Evolutionary conservation across 2,113 vertebrate species (phyloP).

Genomic region (Leptodactylus fuscus): DNA sequence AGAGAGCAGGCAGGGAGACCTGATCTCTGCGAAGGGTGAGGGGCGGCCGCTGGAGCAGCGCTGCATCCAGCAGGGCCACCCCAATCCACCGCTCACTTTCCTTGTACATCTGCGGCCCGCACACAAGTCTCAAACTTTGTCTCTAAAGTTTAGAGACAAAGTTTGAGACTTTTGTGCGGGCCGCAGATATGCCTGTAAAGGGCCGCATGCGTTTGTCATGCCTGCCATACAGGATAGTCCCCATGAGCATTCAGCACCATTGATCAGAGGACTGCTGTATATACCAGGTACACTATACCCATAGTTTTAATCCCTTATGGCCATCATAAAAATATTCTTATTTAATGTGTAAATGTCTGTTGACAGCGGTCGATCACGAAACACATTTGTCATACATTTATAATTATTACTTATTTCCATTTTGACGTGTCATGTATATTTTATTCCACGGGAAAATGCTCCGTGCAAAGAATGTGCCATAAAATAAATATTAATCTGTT

Average conservation of each 20-base stretch:
- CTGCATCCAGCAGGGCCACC: no score
- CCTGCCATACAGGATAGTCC: neutral
- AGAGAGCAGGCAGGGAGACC: no score
- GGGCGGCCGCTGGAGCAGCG: no score
- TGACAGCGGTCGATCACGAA: neutral
- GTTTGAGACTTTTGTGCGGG: no score
- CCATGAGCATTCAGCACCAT: neutral
- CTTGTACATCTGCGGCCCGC: no score
- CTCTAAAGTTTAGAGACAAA: no score
- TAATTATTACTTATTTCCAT: neutral
- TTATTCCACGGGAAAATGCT: conserved; percentile 5
- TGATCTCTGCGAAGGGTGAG: no score
- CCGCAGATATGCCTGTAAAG: no score
- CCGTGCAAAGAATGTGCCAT: neutral
- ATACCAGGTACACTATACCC: neutral
- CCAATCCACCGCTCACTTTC: no score
- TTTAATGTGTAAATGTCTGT: neutral
- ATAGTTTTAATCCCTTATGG: no score
- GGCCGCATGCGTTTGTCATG: no score
- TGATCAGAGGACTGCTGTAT: neutral
- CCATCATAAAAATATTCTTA: neutral
- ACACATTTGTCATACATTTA: neutral
- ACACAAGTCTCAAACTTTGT: no score
- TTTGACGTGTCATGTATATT: neutral
- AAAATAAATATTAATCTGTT: conserved; percentile 37